Base-by-base conservation (phyloP, 2,113 vertebrate species). In the Chaetodon trifascialis region DNA sequence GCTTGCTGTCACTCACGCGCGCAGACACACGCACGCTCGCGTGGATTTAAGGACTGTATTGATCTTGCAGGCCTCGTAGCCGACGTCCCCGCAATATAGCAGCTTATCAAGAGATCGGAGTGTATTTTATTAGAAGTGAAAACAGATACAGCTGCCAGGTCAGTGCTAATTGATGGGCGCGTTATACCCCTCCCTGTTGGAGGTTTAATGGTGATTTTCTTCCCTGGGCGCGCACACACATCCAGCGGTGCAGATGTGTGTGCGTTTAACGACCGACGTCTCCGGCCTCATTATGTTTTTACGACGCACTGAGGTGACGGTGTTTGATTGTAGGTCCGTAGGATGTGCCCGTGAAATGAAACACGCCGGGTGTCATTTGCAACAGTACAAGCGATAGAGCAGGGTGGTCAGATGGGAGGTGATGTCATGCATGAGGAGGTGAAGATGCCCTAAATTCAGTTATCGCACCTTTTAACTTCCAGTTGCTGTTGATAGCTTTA, bases 1-100 rank as follows among this genome's bases (percentile, higher is more conserved):
- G 92, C 91, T 93, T n/a, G 82, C 90, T 88, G 87, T 89, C 91
- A 91, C 49, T 66, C 71, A 17, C 76, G 63, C 87, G 40, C 82
- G 73, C 83, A 56, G 59, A 80, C 83, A n/a, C 82, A 60, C 81
- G 51, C 79, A 67, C 76, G 40, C 59, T 51, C 58, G 60, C 83
- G 40, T 4, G 56, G 11, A 81, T 75, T 63, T 36, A 56, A 44
- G 23, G 19, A 17, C 25, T 23, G 10, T 46, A 42, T 59, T 7
- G 71, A 70, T 80, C 67, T 15, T 1, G 1, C 0, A 14, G 58
- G 59, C 51, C 30, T 30, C 30, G 30, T 30, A 30, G 30, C 30
- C 30, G 30, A 30, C 30, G 30, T 30, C 8, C 46, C 36, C 0
- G 42, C 15, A 0, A 4, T 4, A 49, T 51, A 7, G 16, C 16